phyloP scores from a whole-genome alignment of 2,113 vertebrate species.

The Chiloscyllium plagiosum region DNA sequence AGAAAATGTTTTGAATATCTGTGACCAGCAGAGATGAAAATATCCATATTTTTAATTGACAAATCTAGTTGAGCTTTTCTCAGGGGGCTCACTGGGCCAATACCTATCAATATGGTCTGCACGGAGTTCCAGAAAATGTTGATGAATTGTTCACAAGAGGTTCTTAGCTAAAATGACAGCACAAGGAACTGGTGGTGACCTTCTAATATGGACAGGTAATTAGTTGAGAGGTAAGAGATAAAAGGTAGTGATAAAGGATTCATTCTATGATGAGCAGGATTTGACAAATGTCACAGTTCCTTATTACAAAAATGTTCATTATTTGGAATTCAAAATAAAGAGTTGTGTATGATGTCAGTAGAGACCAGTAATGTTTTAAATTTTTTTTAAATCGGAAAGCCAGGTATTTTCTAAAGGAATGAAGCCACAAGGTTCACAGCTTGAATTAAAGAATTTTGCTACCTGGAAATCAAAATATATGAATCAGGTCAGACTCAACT shows the following conservation, averaged over 20 bases:
- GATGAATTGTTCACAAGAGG: background rate
- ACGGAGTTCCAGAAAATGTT: background rate
- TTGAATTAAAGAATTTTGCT: too few species aligned
- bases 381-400: too few species aligned
- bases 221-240: background rate
- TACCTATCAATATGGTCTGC: background rate
- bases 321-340: background rate
- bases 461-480: too few species aligned
- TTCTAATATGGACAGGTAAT: background rate
- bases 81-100: background rate
- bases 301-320: background rate
- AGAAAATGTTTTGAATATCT: background rate
- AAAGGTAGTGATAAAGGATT: background rate
- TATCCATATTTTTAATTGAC: background rate
- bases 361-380: too few species aligned
- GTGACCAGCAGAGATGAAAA: background rate
- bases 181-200: background rate
- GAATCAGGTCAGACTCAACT: too few species aligned
- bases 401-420: too few species aligned
- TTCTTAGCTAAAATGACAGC: background rate
- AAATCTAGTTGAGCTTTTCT: background rate
- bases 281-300: background rate
- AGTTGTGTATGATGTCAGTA: background rate
- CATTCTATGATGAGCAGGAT: background rate
- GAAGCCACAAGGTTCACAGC: too few species aligned